A percentile compares a stretch with the other conserved stretches of the same genome.
Evolutionary conservation across 2,888 invertebrate genomes (phyloP).

Genomic region (Latrodectus elegans): DNA sequence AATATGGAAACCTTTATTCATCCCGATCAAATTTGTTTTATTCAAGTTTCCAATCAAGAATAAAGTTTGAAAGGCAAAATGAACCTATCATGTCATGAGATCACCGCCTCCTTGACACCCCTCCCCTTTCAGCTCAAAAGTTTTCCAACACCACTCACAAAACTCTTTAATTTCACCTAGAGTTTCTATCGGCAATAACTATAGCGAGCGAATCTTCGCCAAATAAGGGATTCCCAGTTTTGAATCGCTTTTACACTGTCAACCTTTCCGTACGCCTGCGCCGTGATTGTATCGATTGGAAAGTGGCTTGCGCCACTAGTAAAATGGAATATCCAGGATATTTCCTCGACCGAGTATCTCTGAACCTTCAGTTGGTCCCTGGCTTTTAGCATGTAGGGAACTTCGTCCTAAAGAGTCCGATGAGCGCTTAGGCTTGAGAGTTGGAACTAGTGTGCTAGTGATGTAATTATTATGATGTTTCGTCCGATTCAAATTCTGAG

Average conservation of each 20-base stretch:
- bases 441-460: conserved; percentile 23
- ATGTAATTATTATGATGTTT: conserved; percentile 35
- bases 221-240: conserved; percentile 12
- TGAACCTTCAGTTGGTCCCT: conserved; percentile 45
- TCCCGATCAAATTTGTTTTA: no score
- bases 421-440: conserved; percentile 30
- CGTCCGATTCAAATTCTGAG: conserved; percentile 16
- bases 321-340: conserved; percentile 42
- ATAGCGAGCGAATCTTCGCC: conserved; percentile 19
- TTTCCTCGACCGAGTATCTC: conserved; percentile 31
- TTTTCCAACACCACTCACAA: no score
- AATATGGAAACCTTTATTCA: no score
- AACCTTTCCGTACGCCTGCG: conserved; percentile 36
- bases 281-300: conserved; percentile 38
- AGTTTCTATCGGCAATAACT: no score
- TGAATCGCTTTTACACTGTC: conserved; percentile 43
- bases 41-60: no score
- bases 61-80: no score
- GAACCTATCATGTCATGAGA: no score
- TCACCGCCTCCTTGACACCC: no score
- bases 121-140: no score
- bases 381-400: conserved; percentile 51
- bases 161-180: background rate
- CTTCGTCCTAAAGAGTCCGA: background rate
- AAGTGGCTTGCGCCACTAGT: conserved; percentile 40